Evolutionary conservation across 2,888 invertebrate species (phyloP).

Genomic region (Ectemnius continuus): DNA sequence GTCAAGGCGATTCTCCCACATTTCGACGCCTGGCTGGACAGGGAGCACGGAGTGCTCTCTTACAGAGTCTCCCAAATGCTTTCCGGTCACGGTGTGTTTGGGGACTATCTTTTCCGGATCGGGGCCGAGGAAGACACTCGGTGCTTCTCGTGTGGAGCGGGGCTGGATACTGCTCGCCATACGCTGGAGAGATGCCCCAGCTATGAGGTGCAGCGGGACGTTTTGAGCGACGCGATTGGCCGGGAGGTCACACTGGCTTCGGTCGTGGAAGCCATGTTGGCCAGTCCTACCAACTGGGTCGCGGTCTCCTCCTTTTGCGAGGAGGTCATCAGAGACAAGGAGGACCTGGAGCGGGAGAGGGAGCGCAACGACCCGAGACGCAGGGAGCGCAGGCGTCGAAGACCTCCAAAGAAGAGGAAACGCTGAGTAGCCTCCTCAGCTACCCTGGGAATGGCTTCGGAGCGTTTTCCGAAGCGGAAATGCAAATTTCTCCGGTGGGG

Average conservation of each 20-base stretch:
- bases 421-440: too few relatives aligned
- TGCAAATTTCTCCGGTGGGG: too few relatives aligned
- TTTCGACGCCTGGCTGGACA: background rate
- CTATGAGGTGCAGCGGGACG: background rate
- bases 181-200: background rate
- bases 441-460: too few relatives aligned
- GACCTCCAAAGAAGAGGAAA: too few relatives aligned
- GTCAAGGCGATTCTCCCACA: too few relatives aligned
- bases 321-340: background rate
- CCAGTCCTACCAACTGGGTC: background rate
- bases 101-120: background rate
- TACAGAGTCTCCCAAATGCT: background rate
- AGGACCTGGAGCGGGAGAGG: background rate
- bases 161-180: background rate
- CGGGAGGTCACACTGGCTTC: background rate
- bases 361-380: too few relatives aligned
- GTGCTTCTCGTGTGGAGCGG: background rate
- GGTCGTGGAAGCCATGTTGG: background rate
- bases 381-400: too few relatives aligned
- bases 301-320: background rate
- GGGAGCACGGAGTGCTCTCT: background rate
- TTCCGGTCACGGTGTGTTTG: background rate
- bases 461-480: too few relatives aligned
- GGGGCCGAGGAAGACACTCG: background rate
- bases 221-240: background rate